These are phyloP conservation scores for Gasterosteus nipponicus DNA, from an alignment of 2,113 vertebrate genomes.

Conservation along the genomic window DNA sequence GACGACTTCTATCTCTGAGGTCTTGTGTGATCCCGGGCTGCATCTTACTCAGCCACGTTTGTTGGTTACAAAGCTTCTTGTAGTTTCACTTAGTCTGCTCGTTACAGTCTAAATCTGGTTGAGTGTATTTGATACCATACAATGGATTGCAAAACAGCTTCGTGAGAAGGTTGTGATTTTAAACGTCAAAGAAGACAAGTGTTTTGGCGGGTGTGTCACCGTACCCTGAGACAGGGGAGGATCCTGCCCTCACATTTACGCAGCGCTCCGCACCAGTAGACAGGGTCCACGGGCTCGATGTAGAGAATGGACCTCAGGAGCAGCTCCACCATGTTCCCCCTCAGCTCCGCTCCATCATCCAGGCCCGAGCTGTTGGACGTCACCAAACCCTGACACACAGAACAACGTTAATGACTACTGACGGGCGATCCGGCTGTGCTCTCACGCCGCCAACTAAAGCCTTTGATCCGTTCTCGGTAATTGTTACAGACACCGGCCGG, in stretches of 20 bases:
- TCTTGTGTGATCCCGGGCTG: background rate
- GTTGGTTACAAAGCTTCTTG: background rate
- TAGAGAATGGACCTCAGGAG: slow-evolving; percentile 66
- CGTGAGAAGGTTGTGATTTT: background rate
- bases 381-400: slow-evolving; percentile 60
- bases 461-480: background rate
- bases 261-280: slow-evolving; percentile 72
- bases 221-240: slow-evolving; percentile 78
- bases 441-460: background rate
- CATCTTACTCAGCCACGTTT: background rate
- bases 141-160: background rate
- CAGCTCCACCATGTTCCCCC: slow-evolving; percentile 72
- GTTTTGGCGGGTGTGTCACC: slow-evolving; percentile 1
- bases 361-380: slow-evolving; percentile 66
- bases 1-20: background rate
- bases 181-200: background rate
- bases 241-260: slow-evolving; percentile 70
- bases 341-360: slow-evolving; percentile 48
- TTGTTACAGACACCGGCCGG: background rate
- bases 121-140: background rate
- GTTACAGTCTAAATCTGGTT: background rate
- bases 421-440: background rate
- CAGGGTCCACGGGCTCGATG: slow-evolving; percentile 68
- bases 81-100: background rate
- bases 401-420: background rate